Percentiles rank a stretch among this genome's conserved stretches.
These are phyloP conservation scores for Characodon lateralis DNA, from an alignment of 2,797 vertebrate genomes.

Conservation along the genomic window DNA sequence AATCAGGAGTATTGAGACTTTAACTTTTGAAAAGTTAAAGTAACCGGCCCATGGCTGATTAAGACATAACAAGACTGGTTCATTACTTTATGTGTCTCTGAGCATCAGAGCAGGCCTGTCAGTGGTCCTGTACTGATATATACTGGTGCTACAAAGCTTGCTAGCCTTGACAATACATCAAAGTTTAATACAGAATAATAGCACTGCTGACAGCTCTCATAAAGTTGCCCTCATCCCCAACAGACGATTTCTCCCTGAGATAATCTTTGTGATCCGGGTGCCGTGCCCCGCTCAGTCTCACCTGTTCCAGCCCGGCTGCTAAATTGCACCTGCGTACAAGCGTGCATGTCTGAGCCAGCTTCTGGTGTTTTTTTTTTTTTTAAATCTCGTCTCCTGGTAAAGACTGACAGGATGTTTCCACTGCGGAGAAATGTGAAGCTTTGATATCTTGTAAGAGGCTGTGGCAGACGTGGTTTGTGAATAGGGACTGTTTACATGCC, in stretches of 20 bases:
- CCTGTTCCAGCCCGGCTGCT: slow-evolving; percentile 66
- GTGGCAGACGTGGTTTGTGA: slow-evolving; percentile 68
- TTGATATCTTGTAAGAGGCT: slow-evolving; percentile 54
- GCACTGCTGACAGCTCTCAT: slow-evolving; percentile 72
- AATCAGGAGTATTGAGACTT: background rate
- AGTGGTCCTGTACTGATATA: slow-evolving; percentile 28
- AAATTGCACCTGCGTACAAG: slow-evolving; percentile 49
- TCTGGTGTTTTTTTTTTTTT: slow-evolving; percentile 64
- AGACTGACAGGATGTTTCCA: slow-evolving; percentile 62
- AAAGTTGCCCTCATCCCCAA: slow-evolving; percentile 57
- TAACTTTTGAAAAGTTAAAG: background rate
- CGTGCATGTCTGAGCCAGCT: slow-evolving; percentile 47
- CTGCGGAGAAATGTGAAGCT: slow-evolving; percentile 49
- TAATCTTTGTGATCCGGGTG: slow-evolving; percentile 63
- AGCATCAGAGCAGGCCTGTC: slow-evolving; percentile 43
- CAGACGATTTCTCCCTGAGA: slow-evolving; percentile 69
- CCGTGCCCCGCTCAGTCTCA: slow-evolving; percentile 55
- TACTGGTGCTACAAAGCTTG: slow-evolving; percentile 49
- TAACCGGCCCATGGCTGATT: background rate
- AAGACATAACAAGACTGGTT: background rate
- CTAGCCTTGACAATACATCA: slow-evolving; percentile 73
- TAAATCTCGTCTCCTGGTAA: slow-evolving; percentile 49
- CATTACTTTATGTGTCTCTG: background rate
- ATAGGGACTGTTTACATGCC: slow-evolving; percentile 73
- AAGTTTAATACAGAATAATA: slow-evolving; percentile 78